Conservation (phyloP, 1,140 invertebrate genomes). For the Thaumetopoea pityocampa region DNA sequence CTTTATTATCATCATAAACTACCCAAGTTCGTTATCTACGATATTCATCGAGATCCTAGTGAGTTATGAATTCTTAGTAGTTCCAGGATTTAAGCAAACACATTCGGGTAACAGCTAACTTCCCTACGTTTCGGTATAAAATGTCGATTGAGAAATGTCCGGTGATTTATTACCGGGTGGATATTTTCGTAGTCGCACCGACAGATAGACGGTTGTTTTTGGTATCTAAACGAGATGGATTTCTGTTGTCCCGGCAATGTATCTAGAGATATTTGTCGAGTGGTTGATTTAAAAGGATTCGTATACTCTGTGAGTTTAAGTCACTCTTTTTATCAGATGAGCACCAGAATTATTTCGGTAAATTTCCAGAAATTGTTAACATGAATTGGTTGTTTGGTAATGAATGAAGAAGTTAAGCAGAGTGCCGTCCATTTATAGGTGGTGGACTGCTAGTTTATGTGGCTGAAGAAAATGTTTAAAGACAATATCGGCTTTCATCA, state of each 20-base stretch:
- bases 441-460: too few relatives aligned
- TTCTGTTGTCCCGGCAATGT: conserved; percentile 6
- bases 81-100: conserved; percentile 22
- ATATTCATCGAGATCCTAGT: conserved; percentile 4
- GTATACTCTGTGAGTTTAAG: neutral
- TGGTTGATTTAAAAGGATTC: conserved; percentile 2
- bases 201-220: conserved; percentile 40
- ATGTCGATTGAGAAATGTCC: conserved; percentile 43
- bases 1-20: too few relatives aligned
- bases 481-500: too few relatives aligned
- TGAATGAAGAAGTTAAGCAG: too few relatives aligned
- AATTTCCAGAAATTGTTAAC: too few relatives aligned
- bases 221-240: conserved; percentile 10
- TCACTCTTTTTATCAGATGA: neutral
- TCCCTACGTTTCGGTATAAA: conserved; percentile 43
- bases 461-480: too few relatives aligned
- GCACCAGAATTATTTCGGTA: neutral
- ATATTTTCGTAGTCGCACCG: conserved; percentile 28
- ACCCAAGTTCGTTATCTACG: too few relatives aligned
- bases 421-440: too few relatives aligned
- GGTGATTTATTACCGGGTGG: conserved; percentile 41
- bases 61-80: conserved; percentile 16
- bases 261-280: conserved; percentile 10
- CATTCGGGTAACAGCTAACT: conserved; percentile 30
- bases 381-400: too few relatives aligned